Evolutionary conservation across 2,797 vertebrate species (phyloP).

Genomic region (Xiphophorus birchmanni): DNA sequence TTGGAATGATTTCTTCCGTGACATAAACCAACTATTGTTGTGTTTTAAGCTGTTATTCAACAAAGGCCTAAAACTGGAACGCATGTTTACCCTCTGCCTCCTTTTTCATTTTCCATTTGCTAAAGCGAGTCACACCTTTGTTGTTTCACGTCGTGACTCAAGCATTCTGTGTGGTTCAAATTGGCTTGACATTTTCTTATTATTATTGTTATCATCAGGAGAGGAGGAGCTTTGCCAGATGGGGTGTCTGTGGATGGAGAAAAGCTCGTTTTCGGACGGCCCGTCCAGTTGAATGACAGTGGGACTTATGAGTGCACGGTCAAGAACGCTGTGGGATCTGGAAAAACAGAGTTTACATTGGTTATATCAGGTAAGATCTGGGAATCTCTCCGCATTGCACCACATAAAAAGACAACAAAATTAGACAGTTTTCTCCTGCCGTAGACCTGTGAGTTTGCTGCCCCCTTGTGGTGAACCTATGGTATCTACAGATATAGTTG

Average conservation of each 20-base stretch:
- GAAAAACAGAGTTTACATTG: constrained; percentile 52
- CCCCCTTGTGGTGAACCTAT: constrained; percentile 54
- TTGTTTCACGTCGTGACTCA: constrained; percentile 39
- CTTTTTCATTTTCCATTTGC: not conserved
- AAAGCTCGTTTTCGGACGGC: constrained; percentile 69
- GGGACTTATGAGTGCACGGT: constrained; percentile 74
- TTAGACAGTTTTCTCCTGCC: not conserved
- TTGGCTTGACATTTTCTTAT: constrained; percentile 4
- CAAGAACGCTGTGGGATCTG: constrained; percentile 63
- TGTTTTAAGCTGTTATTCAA: constrained; percentile 8
- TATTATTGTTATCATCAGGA: constrained; percentile 53
- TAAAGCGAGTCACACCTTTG: constrained; percentile 13
- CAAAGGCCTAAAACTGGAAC: constrained; percentile 6
- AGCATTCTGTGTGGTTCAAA: not conserved
- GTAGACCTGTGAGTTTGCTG: constrained; percentile 33
- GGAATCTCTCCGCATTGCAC: not conserved
- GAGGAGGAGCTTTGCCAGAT: constrained; percentile 64
- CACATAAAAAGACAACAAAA: constrained; percentile 1
- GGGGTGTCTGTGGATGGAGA: constrained; percentile 37
- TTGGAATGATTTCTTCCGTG: constrained; percentile 16
- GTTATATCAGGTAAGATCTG: constrained; percentile 47
- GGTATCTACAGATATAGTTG: not conserved
- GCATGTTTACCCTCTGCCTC: not conserved
- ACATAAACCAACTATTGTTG: constrained; percentile 27
- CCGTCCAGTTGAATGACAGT: constrained; percentile 69